Evolutionary conservation across 2,113 vertebrate genomes (phyloP), one percentile per base, ranked within the genome.

Genomic region (Psittacula cyanocephala): DNA sequence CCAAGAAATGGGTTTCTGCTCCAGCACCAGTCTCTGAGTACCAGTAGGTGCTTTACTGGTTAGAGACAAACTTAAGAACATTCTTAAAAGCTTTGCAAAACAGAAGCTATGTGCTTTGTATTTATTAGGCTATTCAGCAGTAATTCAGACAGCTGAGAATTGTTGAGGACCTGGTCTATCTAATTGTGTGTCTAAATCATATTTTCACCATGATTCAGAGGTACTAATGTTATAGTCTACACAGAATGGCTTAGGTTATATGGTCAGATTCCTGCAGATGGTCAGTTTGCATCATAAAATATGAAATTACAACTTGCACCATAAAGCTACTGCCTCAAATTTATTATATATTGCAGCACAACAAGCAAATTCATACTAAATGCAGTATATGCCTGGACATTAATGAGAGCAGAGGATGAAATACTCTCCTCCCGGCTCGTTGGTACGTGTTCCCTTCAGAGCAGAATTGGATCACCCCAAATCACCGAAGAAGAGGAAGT

Each of bases 361-460:
- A 97, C 94, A 96, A 97, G 88, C 89, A 96, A 95, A 95, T 96
- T 96, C 95, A 74, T 93, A 94, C 80, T 84, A 81, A 89, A 83
- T 91, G 94, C 86, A 81, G 88, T 93, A 93, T 96, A 96, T 93
- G 95, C 62, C 90, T 62, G 50, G 92, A 91, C 95, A 69, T 91
- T 93, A 92, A 95, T 86, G 91, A 44, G 76, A 90, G 91, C 68
- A 57, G 86, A 68, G 83, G 68, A 79, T 94, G 83, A 97, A 96
- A 94, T 96, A 96, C 43, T 92, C 89, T 70, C 85, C 79, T 80
- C 89, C 86, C 72, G 59, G 65, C 15, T 59, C 85, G 25, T 68
- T 71, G 93, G 67, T 91, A 41, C 19, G 14, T 18, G 39, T n/a
- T 95, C 33, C 63, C 68, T 94, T 72, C 52, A 63, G 91, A 91